Percentiles rank a stretch among this genome's conserved stretches.
These are phyloP conservation scores for Sycophila sp. DNA, from an alignment of 1,140 invertebrate species.

Conservation along the genomic window DNA sequence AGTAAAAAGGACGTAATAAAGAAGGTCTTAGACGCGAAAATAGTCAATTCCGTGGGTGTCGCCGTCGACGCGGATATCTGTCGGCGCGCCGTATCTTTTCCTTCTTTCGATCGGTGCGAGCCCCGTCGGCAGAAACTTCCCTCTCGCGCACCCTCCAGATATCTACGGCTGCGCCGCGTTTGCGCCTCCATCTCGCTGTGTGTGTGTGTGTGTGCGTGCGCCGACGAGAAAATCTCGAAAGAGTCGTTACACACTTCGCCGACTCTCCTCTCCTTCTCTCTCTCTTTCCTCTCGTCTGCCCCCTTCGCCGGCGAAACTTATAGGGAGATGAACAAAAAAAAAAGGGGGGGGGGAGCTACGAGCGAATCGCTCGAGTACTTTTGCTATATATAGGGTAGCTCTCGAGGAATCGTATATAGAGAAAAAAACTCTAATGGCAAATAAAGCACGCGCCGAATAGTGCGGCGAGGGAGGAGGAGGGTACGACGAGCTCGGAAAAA, in stretches of 20 bases:
- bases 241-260: slow-evolving; percentile 7
- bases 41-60: neutral
- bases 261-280: neutral
- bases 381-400: neutral
- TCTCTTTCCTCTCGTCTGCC: no score
- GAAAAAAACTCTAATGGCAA: slow-evolving; percentile 9
- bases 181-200: no score
- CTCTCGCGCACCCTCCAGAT: no score
- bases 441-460: slow-evolving; percentile 1
- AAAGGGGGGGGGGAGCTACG: no score
- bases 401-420: neutral
- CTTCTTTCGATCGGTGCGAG: neutral
- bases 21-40: no score
- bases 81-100: neutral
- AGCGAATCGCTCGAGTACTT: neutral
- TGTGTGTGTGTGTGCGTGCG: no score
- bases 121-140: neutral
- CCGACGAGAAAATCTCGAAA: slow-evolving; percentile 6
- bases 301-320: neutral
- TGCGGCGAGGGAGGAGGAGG: neutral
- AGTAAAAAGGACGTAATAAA: no score
- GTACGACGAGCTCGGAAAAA: neutral
- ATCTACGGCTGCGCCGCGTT: no score
- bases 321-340: neutral
- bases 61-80: neutral